These are phyloP conservation scores for Ennomos quercinarius DNA, from an alignment of 2,888 invertebrate genomes.

Conservation along the genomic window DNA sequence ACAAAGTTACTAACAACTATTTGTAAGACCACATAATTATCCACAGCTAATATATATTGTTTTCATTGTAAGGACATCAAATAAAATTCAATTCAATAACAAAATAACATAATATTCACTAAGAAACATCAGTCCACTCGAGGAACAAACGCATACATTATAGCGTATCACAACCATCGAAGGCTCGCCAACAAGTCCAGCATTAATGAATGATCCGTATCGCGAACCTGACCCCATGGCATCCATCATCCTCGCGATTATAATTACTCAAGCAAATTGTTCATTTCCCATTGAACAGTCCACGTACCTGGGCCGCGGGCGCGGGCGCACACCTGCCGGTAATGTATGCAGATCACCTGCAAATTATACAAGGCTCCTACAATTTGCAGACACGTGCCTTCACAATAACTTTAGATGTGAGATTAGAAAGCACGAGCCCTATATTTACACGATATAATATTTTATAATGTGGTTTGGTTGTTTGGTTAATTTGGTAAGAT, in stretches of 20 bases:
- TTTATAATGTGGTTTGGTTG: conserved; percentile 4
- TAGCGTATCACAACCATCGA: background rate
- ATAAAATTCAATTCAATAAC: too few relatives aligned
- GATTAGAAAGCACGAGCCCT: background rate
- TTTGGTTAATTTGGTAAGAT: background rate
- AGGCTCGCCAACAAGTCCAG: conserved; percentile 2
- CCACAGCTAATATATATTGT: too few relatives aligned
- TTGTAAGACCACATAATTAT: too few relatives aligned
- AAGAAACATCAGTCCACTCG: too few relatives aligned
- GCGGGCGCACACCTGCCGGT: conserved; percentile 8
- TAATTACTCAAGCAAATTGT: conserved; percentile 24
- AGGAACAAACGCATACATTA: too few relatives aligned
- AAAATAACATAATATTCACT: too few relatives aligned
- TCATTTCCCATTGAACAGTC: conserved; percentile 5
- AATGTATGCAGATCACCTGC: conserved; percentile 23
- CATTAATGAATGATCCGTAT: conserved; percentile 9
- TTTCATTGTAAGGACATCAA: too few relatives aligned
- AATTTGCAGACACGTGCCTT: conserved; percentile 2
- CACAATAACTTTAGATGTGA: background rate
- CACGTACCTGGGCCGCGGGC: too few relatives aligned
- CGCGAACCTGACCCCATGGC: conserved; percentile 7
- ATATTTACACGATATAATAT: background rate
- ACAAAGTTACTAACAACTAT: too few relatives aligned
- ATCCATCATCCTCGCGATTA: conserved; percentile 18
- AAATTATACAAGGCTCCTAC: conserved; percentile 8